These are phyloP conservation scores for Acleris emargana DNA, from an alignment of 2,888 invertebrate species.

Conservation along the genomic window DNA sequence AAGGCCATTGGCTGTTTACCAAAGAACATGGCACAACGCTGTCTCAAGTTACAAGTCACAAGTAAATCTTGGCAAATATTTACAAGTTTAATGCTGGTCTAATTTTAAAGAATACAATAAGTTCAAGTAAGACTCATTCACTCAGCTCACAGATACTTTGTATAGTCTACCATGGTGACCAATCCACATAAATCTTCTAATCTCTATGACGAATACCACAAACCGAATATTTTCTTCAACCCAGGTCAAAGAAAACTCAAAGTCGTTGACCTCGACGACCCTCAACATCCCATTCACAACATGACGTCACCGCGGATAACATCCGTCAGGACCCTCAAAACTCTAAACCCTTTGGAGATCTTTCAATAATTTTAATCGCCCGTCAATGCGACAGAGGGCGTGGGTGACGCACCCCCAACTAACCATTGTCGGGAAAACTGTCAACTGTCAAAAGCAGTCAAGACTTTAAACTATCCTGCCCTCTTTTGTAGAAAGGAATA, in stretches of 20 bases:
- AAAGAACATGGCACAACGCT: too few relatives aligned
- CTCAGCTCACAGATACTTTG: too few relatives aligned
- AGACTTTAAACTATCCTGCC: slow-evolving; percentile 81
- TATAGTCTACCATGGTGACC: too few relatives aligned
- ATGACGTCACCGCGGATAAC: slow-evolving; percentile 20
- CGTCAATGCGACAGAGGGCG: slow-evolving; percentile 61
- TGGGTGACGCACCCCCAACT: slow-evolving; percentile 76
- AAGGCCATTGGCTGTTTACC: too few relatives aligned
- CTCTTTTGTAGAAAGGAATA: slow-evolving; percentile 49
- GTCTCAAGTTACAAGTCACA: too few relatives aligned
- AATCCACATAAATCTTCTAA: too few relatives aligned
- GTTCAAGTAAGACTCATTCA: too few relatives aligned
- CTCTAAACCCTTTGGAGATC: slow-evolving; percentile 53
- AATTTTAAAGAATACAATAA: too few relatives aligned
- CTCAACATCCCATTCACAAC: slow-evolving; percentile 5
- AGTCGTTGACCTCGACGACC: slow-evolving; percentile 28
- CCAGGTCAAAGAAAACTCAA: slow-evolving; percentile 13
- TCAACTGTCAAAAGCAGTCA: slow-evolving; percentile 82
- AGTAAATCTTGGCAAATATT: too few relatives aligned
- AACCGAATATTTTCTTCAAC: too few relatives aligned
- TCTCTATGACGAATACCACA: too few relatives aligned
- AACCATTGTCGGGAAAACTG: slow-evolving; percentile 79
- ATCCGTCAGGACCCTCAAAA: slow-evolving; percentile 16
- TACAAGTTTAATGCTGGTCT: too few relatives aligned
- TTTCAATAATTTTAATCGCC: slow-evolving; percentile 81